Evolutionary conservation across 2,888 invertebrate genomes (phyloP).

Genomic region (Protodeltote pygarga): DNA sequence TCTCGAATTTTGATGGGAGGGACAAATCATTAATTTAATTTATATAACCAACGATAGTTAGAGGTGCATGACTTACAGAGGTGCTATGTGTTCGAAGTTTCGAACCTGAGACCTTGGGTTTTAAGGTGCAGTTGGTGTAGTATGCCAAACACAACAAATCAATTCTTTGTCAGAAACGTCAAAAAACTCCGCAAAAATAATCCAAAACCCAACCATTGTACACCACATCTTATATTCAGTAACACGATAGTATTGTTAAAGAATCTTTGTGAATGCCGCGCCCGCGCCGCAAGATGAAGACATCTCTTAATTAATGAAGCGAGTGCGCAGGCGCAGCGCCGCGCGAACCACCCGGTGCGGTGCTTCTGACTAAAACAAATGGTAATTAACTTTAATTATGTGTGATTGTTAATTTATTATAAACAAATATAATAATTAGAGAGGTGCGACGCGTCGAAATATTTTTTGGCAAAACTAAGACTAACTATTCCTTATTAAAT

Average conservation of each 20-base stretch:
- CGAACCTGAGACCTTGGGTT: too few species aligned
- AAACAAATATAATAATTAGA: constrained; percentile 34
- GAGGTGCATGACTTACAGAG: too few species aligned
- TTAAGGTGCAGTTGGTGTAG: too few species aligned
- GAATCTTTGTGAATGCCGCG: constrained; percentile 40
- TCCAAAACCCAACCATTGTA: constrained; percentile 23
- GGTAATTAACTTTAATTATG: constrained; percentile 40
- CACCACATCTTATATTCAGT: constrained; percentile 36
- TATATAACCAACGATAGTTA: too few species aligned
- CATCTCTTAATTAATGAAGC: constrained; percentile 50
- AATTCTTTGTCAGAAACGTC: constrained; percentile 3
- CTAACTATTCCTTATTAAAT: too few species aligned
- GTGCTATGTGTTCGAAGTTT: too few species aligned
- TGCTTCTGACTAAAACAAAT: constrained; percentile 35
- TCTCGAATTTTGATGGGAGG: too few species aligned
- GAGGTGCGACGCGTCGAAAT: too few species aligned
- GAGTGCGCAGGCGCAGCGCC: constrained; percentile 43
- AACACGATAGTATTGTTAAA: constrained; percentile 50
- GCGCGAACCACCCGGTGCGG: constrained; percentile 14
- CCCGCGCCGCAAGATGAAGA: constrained; percentile 41
- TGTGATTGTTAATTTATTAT: constrained; percentile 34
- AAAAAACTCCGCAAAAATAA: constrained; percentile 11
- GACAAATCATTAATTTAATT: too few species aligned
- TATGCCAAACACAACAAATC: constrained; percentile 2
- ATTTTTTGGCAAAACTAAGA: too few species aligned